Evolutionary conservation across 2,113 vertebrate species (phyloP).

Genomic region (Ctenodactylus gundi): DNA sequence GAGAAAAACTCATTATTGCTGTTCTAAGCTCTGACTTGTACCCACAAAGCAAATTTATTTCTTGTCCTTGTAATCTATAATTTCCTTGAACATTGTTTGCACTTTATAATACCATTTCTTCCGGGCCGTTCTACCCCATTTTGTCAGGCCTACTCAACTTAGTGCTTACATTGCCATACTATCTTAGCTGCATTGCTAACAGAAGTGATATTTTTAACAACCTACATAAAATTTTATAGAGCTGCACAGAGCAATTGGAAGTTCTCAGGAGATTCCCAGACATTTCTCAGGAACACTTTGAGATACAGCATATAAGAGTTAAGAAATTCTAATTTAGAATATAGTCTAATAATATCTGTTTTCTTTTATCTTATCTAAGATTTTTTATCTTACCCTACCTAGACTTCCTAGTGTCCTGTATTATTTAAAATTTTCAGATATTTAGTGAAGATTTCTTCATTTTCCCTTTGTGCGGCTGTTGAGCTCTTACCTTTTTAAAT

Average conservation of each 20-base stretch:
- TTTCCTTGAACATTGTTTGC: neutral
- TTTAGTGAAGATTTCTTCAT: constrained; percentile 7
- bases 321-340: neutral
- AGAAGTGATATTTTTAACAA: constrained; percentile 32
- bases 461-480: neutral
- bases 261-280: neutral
- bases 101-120: neutral
- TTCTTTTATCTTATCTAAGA: constrained; percentile 24
- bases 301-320: neutral
- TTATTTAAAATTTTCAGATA: constrained; percentile 53
- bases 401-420: constrained; percentile 11
- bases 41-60: neutral
- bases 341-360: neutral
- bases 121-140: neutral
- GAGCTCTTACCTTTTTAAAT: neutral
- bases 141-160: neutral
- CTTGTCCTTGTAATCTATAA: neutral
- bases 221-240: neutral
- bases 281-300: neutral
- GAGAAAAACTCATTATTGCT: neutral
- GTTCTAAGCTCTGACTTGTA: neutral
- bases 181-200: neutral
- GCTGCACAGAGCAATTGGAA: neutral
- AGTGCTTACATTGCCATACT: neutral
- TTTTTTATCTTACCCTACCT: neutral